phyloP scores from a whole-genome alignment of 2,113 vertebrate species.

The Labrus mixtus region DNA sequence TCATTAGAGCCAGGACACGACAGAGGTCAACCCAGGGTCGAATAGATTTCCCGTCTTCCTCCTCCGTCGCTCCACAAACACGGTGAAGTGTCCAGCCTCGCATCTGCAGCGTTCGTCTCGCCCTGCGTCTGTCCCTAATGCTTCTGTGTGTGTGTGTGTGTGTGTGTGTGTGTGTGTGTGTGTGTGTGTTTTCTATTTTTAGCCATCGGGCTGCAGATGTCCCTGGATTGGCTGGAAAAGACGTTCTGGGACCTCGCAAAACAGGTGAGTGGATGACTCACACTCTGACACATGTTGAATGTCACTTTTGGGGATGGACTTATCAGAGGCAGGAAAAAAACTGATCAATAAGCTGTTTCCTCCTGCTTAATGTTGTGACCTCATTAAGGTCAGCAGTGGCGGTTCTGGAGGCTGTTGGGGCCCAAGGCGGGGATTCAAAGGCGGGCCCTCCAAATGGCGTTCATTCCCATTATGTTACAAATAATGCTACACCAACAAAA shows the following conservation, averaged over 20 bases:
- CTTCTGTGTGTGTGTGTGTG: slow-evolving; percentile 39
- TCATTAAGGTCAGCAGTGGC: no score
- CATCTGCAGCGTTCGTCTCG: slow-evolving; percentile 48
- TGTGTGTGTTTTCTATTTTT: slow-evolving; percentile 66
- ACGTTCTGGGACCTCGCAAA: slow-evolving; percentile 75
- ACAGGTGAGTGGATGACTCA: slow-evolving; percentile 64
- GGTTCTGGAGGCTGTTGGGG: no score
- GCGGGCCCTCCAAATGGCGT: no score
- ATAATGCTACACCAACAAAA: no score
- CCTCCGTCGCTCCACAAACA: slow-evolving; percentile 17
- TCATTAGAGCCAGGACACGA: slow-evolving; percentile 50
- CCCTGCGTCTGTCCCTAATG: slow-evolving; percentile 36
- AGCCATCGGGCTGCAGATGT: slow-evolving; percentile 78
- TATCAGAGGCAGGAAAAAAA: not conserved
- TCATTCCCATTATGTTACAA: no score
- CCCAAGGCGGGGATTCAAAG: no score
- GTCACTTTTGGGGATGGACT: not conserved
- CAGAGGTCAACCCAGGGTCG: slow-evolving; percentile 52
- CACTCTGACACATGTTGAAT: slow-evolving; percentile 24
- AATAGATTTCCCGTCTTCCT: slow-evolving; percentile 56
- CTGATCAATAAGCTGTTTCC: no score
- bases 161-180: slow-evolving; percentile 45
- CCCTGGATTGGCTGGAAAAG: slow-evolving; percentile 77
- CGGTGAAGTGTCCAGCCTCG: not conserved
- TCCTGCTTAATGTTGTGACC: no score